phyloP scores from a whole-genome alignment of 2,113 vertebrate genomes.

The Mionectes macconnelli region DNA sequence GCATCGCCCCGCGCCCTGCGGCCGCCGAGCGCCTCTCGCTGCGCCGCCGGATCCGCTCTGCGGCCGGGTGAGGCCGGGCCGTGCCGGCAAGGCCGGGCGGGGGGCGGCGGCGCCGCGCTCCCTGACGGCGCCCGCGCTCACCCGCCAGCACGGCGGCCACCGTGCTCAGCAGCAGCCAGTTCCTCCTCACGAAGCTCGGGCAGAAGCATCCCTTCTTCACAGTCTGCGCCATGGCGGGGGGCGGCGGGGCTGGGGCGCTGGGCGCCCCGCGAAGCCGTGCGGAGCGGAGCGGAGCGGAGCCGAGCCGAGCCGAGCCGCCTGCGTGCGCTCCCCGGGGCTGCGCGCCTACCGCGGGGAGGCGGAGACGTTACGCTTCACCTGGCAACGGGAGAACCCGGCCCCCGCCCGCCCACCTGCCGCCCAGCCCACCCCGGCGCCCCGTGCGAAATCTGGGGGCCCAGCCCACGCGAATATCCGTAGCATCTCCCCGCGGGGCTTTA shows the following conservation, averaged over 20 bases:
- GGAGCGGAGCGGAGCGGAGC: no score
- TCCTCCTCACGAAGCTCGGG: slow-evolving; percentile 80
- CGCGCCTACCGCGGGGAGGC: neutral
- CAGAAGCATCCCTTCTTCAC: slow-evolving; percentile 70
- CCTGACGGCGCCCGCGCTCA: slow-evolving; percentile 58
- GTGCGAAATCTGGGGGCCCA: rapidly evolving
- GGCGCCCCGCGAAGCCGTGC: neutral
- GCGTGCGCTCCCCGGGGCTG: neutral
- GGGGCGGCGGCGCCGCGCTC: neutral
- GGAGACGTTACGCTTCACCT: neutral
- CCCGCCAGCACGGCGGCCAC: slow-evolving; percentile 85
- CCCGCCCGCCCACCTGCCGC: neutral
- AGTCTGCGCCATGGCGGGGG: slow-evolving; percentile 75
- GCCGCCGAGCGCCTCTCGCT: neutral
- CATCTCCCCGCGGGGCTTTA: neutral
- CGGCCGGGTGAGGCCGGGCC: neutral
- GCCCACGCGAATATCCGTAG: rapidly evolving
- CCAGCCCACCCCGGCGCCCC: rapidly evolving
- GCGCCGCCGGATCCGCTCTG: neutral
- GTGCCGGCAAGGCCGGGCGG: neutral
- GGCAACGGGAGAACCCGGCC: neutral
- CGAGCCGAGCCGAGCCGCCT: neutral
- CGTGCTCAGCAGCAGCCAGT: slow-evolving; percentile 90
- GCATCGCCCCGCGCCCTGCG: neutral
- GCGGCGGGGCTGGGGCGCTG: neutral